Evolutionary conservation across 1,140 invertebrate species (phyloP), one percentile per base, ranked within the genome.

Genomic region (Lethocerus indicus): DNA sequence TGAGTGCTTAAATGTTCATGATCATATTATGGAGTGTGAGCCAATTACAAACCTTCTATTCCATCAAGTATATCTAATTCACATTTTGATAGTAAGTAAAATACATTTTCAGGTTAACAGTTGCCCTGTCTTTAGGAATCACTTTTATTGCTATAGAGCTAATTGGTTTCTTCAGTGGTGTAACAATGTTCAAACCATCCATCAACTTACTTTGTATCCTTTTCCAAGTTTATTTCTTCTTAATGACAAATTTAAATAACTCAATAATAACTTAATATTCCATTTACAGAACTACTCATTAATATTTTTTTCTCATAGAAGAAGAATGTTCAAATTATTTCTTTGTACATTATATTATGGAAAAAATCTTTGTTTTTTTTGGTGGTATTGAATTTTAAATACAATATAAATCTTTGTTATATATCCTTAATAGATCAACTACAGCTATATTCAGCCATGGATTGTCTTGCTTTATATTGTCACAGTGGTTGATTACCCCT

Each of bases 161-260:
- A 9, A 25, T 53, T 18, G 52, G 52, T 18, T 53, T 53, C 35
- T 44, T 53, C 27, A 44, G 26, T n/a, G 52, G 52, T 9, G n/a
- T 53, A 16, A 36, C 52, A 16, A 53, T 53, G 52, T 53, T 53
- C 27, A 49, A 41, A 20, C 28, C 52, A 28, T 43, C 46, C 12
- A 49, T 53, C 16, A 40, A 43, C 24, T 36, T 53, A 40, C 23
- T 43, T 23, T 53, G 52, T 53, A 53, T 53, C 52, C 52, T 53
- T 53, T n/a, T 36, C 3, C 23, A 25, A 18, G 9, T 32, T 32
- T 9, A 32, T n/a, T 32, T 32, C 29, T 9, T 9, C 9, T 9
- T 32, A 32, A 9, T 9, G 29, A n/a, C n/a, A 9, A 32, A n/a
- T 32, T n/a, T 32, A 5, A 9, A 20, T 13, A 12, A 14, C 16